These are phyloP conservation scores for Drosophila orosa DNA, from an alignment of 1,140 invertebrate species.

Conservation along the genomic window DNA sequence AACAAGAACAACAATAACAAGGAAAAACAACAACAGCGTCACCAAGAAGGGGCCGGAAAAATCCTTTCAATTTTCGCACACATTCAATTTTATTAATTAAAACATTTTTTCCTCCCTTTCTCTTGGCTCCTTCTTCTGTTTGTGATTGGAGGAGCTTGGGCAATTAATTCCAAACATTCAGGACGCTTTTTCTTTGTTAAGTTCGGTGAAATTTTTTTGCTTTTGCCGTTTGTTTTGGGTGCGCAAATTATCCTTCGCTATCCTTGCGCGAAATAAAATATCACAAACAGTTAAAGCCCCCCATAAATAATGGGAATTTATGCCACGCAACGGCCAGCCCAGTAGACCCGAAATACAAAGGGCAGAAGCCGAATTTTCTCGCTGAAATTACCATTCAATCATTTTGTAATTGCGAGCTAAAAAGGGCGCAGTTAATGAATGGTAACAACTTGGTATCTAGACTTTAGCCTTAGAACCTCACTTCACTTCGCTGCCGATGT, in stretches of 20 bases:
- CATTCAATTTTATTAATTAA: conserved; percentile 84
- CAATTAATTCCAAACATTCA: conserved; percentile 84
- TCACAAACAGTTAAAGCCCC: conserved; percentile 83
- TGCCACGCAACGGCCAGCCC: conserved; percentile 46
- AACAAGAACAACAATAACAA: conserved; percentile 41
- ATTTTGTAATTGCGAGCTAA: conserved; percentile 74
- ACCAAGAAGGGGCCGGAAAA: conserved; percentile 61
- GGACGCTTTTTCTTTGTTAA: conserved; percentile 83
- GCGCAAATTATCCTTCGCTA: conserved; percentile 71
- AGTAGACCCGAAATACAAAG: conserved; percentile 42
- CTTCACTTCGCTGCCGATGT: conserved; percentile 17
- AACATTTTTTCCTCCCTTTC: conserved; percentile 68
- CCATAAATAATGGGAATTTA: conserved; percentile 84
- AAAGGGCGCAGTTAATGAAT: conserved; percentile 2
- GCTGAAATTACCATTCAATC: conserved; percentile 83
- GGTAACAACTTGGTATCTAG: neutral
- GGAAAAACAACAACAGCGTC: conserved; percentile 16
- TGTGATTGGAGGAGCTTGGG: conserved; percentile 72
- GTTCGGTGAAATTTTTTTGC: conserved; percentile 42
- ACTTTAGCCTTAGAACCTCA: conserved; percentile 8
- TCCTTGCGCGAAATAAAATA: conserved; percentile 83
- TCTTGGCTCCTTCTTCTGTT: conserved; percentile 40
- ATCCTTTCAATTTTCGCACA: conserved; percentile 83
- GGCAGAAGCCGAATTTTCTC: conserved; percentile 58
- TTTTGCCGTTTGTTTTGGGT: conserved; percentile 35